A percentile compares a stretch with the other conserved stretches of the same genome.
These are phyloP conservation scores for Anoplophora glabripennis DNA, from an alignment of 1,140 invertebrate species.

Conservation along the genomic window DNA sequence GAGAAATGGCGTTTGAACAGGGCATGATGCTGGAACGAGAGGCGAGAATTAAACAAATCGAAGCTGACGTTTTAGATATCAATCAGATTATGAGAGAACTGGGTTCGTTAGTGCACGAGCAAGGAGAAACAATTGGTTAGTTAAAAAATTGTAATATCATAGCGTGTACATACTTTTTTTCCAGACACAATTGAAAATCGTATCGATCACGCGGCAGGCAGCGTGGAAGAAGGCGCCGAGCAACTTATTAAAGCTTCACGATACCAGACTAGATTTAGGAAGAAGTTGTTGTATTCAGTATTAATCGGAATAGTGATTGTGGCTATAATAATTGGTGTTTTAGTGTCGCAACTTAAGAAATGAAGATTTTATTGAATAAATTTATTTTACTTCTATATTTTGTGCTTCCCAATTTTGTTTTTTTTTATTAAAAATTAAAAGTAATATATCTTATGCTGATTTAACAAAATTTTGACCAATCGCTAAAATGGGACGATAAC, in stretches of 20 bases:
- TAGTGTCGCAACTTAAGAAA: conserved; percentile 56
- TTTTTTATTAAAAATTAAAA: too few relatives aligned
- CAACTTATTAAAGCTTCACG: conserved; percentile 75
- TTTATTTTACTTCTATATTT: too few relatives aligned
- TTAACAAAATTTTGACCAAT: too few relatives aligned
- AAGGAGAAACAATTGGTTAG: conserved; percentile 81
- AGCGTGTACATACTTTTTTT: conserved; percentile 24
- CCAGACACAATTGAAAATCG: conserved; percentile 85
- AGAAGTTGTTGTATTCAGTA: conserved; percentile 68
- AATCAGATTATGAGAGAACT: conserved; percentile 90
- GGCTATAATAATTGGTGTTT: conserved; percentile 63
- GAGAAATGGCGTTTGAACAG: conserved; percentile 71
- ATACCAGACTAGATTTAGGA: conserved; percentile 71
- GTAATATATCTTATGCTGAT: too few relatives aligned
- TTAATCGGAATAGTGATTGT: conserved; percentile 61
- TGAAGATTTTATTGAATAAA: conserved; percentile 16
- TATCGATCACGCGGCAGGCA: conserved; percentile 73
- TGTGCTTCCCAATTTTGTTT: too few relatives aligned
- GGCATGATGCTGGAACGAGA: conserved; percentile 72
- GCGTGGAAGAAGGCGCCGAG: conserved; percentile 74
- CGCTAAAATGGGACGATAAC: too few relatives aligned
- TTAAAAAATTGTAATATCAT: conserved; percentile 16
- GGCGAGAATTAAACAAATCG: conserved; percentile 69
- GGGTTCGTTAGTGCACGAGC: conserved; percentile 75
- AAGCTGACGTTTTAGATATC: conserved; percentile 84